A percentile compares a stretch with the other conserved stretches of the same genome.
Conservation (phyloP, 2,888 invertebrate species). For the Aporophyla lueneburgensis region DNA sequence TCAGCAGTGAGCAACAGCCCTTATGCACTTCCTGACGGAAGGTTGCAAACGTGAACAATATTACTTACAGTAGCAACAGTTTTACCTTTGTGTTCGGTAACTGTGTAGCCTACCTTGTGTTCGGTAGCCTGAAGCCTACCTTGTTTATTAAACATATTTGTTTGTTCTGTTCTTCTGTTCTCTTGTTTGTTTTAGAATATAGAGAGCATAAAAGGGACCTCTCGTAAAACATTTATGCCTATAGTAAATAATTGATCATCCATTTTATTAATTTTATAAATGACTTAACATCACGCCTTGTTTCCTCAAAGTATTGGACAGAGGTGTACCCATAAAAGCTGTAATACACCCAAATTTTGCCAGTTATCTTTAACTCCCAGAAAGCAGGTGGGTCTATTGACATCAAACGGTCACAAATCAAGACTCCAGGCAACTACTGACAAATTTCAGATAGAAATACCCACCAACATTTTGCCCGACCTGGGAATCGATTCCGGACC, state of each 20-base stretch:
- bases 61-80: conserved; percentile 47
- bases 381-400: no score
- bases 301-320: no score
- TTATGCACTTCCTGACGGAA: conserved; percentile 30
- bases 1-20: conserved; percentile 19
- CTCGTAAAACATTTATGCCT: no score
- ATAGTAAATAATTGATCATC: background rate
- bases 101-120: conserved; percentile 22
- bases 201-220: no score
- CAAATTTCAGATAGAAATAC: no score
- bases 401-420: no score
- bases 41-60: conserved; percentile 44
- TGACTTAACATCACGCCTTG: background rate
- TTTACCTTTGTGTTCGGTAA: conserved; percentile 36
- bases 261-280: background rate
- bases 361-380: no score
- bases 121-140: background rate
- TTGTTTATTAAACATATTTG: conserved; percentile 46
- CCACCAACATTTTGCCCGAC: no score
- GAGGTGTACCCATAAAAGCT: no score
- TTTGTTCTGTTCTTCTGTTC: conserved; percentile 9
- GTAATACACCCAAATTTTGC: no score
- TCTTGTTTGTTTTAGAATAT: background rate
- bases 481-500: no score
- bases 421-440: no score